Evolutionary conservation across 2,797 vertebrate species (phyloP).

Genomic region (Myotis pilosus): DNA sequence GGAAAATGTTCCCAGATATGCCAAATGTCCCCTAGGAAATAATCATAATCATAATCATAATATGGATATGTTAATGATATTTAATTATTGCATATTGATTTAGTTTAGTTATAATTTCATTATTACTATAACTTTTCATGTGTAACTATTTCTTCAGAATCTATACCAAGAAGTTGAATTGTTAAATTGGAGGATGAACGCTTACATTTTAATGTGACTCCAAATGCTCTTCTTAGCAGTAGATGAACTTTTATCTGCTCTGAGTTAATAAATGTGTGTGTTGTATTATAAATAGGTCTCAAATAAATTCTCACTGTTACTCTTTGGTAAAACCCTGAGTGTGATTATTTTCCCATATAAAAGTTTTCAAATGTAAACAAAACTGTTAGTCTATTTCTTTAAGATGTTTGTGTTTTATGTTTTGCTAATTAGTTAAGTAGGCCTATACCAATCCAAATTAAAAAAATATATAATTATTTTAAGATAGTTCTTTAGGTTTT

Average conservation of each 20-base stretch:
- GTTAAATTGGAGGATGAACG: not conserved
- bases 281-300: not conserved
- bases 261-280: not conserved
- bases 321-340: not conserved
- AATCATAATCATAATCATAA: not conserved
- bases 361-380: not conserved
- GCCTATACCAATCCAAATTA: not conserved
- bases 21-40: not conserved
- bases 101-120: not conserved
- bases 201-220: not conserved
- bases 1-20: constrained; percentile 10
- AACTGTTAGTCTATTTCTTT: not conserved
- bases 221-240: not conserved
- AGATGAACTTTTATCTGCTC: not conserved
- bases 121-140: not conserved
- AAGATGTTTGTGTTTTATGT: not conserved
- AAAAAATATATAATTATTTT: not conserved
- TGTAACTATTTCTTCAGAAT: not conserved
- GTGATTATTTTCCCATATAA: not conserved
- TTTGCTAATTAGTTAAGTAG: not conserved
- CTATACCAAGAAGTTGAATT: not conserved
- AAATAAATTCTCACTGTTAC: not conserved
- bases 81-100: not conserved
- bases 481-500: not conserved
- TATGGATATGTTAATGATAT: not conserved